phyloP scores from a whole-genome alignment of 2,888 invertebrate species.

The Hedya salicella region DNA sequence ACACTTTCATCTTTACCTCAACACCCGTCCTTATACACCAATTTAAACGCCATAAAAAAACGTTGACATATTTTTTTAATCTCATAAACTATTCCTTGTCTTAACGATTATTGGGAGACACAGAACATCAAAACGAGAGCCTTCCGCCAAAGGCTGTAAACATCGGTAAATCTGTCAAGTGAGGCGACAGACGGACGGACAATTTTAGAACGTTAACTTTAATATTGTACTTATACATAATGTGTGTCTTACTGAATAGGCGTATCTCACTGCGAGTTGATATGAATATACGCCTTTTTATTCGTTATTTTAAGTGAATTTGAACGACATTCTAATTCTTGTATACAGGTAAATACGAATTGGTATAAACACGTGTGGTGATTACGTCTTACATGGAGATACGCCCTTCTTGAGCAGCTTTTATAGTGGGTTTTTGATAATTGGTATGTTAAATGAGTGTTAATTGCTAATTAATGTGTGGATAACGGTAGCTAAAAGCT shows the following conservation, averaged over 20 bases:
- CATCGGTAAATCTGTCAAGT: constrained; percentile 68
- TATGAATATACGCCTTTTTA: not conserved
- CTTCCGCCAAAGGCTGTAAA: constrained; percentile 64
- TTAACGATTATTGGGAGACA: constrained; percentile 77
- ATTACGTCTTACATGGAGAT: not conserved
- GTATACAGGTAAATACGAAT: not conserved
- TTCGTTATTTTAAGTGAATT: not conserved
- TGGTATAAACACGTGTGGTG: not conserved
- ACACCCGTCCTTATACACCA: constrained; percentile 47
- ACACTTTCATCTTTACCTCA: not conserved
- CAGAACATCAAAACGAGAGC: constrained; percentile 59
- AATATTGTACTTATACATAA: not conserved
- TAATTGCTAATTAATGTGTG: constrained; percentile 39
- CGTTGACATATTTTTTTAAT: constrained; percentile 55
- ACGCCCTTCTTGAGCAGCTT: not conserved
- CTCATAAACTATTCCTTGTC: constrained; percentile 69
- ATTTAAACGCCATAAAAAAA: constrained; percentile 61
- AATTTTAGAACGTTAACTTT: constrained; percentile 43
- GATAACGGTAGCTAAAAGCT: constrained; percentile 42
- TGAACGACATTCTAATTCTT: not conserved
- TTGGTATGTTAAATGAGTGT: constrained; percentile 41
- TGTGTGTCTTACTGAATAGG: constrained; percentile 5
- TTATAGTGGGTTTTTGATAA: constrained; percentile 21
- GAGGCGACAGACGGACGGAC: constrained; percentile 56
- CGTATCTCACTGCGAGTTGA: constrained; percentile 2